Evolutionary conservation across 1,140 invertebrate species (phyloP), one percentile per base, ranked within the genome.

Genomic region (Ctenoplectra terminalis): DNA sequence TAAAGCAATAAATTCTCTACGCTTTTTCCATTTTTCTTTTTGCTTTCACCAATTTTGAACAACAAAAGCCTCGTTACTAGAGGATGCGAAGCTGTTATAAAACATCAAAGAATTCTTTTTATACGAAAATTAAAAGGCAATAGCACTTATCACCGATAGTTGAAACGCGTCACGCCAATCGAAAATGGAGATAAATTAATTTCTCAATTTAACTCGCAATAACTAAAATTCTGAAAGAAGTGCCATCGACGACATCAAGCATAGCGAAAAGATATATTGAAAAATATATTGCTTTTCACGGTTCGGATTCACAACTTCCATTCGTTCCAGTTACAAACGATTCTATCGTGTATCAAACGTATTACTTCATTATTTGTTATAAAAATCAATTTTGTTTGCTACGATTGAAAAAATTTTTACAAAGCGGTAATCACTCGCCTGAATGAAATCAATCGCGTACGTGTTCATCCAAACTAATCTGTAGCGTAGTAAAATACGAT

Each of bases 371-470:
- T 40, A 8, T 9, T 34, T 6, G 20, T n/a, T 46, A n/a, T 20
- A 67, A 67, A 67, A 54, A 54, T 67, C 63, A 34, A 67, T 43
- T 26, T 70, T 8, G 58, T 37, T 48, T 9, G 23, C 7, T 6
- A 31, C 8, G 1, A 15, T 31, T 43, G 17, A 7, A 4, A 34
- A 48, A 46, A 7, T 26, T 8, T 23, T 11, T n/a, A 17, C 26
- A 23, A 31, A 43, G 0, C 4, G 7, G n/a, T 64, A 26, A 64
- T 43, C n/a, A 6, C 9, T 76, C n/a, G 2, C 23, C 17, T 66
- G 46, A 67, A 76, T 54, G 20, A 31, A 37, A 17, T n/a, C 4
- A 2, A n/a, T 1, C 20, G 6, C 17, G 7, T 20, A 5, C 3
- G 40, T 34, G 54, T 29, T 37, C 17, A 26, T 48, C 34, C 29